Evolutionary conservation across 1,140 invertebrate genomes (phyloP).

Genomic region (Drosophila melanogaster): DNA sequence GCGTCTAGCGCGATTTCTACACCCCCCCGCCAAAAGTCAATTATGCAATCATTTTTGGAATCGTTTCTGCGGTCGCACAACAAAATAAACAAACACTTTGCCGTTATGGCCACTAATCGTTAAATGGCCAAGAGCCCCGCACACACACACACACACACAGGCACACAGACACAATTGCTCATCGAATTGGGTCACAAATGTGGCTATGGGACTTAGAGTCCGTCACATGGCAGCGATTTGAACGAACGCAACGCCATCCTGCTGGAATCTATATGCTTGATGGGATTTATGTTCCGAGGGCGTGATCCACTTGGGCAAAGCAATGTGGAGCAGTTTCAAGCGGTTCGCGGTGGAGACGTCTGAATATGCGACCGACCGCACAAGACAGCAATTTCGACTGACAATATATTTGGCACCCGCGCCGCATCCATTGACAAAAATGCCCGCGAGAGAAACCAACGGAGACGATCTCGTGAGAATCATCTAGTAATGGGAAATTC

Average conservation of each 20-base stretch:
- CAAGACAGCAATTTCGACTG: slow-evolving; percentile 76
- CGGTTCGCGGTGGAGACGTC: slow-evolving; percentile 21
- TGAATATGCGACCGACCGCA: slow-evolving; percentile 59
- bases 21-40: slow-evolving; percentile 35
- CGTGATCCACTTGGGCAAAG: slow-evolving; percentile 12
- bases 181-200: slow-evolving; percentile 42
- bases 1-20: slow-evolving; percentile 14
- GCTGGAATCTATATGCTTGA: slow-evolving; percentile 19
- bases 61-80: slow-evolving; percentile 27
- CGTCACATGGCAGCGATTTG: slow-evolving; percentile 45
- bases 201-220: neutral
- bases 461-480: slow-evolving; percentile 20
- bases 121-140: slow-evolving; percentile 33
- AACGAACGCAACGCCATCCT: slow-evolving; percentile 3
- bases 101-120: slow-evolving; percentile 55
- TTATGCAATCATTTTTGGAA: slow-evolving; percentile 74
- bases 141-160: neutral
- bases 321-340: slow-evolving; percentile 20
- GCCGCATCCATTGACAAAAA: slow-evolving; percentile 63
- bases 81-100: slow-evolving; percentile 74
- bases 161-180: neutral
- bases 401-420: slow-evolving; percentile 80
- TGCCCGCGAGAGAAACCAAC: slow-evolving; percentile 13
- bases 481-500: slow-evolving; percentile 28
- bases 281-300: slow-evolving; percentile 10